Conservation (phyloP, 1,140 invertebrate genomes). For the Lethrus apterus region DNA sequence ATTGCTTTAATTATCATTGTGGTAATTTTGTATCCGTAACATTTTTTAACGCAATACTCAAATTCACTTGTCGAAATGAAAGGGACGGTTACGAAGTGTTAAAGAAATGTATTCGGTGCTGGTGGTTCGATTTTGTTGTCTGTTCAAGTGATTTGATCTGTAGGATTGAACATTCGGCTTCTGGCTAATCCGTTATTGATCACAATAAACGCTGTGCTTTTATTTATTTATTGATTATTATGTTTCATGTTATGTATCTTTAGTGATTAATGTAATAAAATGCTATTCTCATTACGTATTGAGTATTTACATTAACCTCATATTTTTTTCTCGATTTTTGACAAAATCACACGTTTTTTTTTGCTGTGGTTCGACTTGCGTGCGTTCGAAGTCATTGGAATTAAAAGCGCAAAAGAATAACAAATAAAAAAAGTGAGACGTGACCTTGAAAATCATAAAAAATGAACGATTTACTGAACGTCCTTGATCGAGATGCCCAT, state of each 20-base stretch:
- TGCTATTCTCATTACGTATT: slow-evolving; percentile 15
- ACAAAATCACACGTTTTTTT: too few species aligned
- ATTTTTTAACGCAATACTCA: too few species aligned
- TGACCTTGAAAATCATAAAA: too few species aligned
- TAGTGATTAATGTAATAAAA: slow-evolving; percentile 15
- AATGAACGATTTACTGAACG: too few species aligned
- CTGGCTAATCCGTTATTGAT: slow-evolving; percentile 16
- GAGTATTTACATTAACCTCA: slow-evolving; percentile 13
- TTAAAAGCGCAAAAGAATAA: too few species aligned
- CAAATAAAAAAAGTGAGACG: too few species aligned
- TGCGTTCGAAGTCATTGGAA: too few species aligned
- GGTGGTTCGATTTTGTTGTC: slow-evolving; percentile 24
- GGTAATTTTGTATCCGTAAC: too few species aligned
- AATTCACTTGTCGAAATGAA: slow-evolving; percentile 12
- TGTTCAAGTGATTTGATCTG: slow-evolving; percentile 37
- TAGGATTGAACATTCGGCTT: slow-evolving; percentile 33
- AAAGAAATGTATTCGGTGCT: slow-evolving; percentile 8
- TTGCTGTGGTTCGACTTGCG: too few species aligned
- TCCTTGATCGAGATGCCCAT: too few species aligned
- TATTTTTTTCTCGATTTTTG: slow-evolving; percentile 9
- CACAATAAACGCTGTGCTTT: slow-evolving; percentile 20
- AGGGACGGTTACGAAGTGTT: too few species aligned
- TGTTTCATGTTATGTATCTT: slow-evolving; percentile 14
- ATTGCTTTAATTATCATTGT: too few species aligned
- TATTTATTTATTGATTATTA: slow-evolving; percentile 16